Evolutionary conservation across 2,113 vertebrate genomes (phyloP).

Genomic region (Microcebus griseorufus): DNA sequence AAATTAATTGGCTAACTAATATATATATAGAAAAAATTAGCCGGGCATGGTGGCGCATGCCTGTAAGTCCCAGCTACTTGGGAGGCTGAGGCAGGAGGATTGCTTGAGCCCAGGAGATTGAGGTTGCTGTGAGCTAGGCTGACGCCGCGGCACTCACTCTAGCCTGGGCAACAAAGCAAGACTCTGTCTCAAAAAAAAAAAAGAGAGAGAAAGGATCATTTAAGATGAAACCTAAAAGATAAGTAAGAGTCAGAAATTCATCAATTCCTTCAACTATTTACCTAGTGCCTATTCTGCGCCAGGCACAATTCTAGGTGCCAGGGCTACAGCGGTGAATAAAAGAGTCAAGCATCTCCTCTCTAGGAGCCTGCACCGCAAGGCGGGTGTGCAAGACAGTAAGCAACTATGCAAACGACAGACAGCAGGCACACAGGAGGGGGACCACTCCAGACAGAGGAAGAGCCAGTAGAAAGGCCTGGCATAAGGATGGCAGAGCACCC

Average conservation of each 20-base stretch:
- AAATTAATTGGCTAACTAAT: too few relatives aligned
- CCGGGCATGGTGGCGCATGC: too few relatives aligned
- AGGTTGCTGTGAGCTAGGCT: too few relatives aligned
- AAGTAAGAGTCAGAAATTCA: not conserved
- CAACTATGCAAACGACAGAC: accelerated
- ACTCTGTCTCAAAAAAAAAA: too few relatives aligned
- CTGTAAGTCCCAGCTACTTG: too few relatives aligned
- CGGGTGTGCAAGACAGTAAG: not conserved
- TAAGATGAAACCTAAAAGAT: not conserved
- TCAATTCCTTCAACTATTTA: not conserved
- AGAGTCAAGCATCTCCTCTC: not conserved
- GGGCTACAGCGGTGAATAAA: not conserved
- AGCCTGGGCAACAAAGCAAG: too few relatives aligned
- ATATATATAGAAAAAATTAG: too few relatives aligned
- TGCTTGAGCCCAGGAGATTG: too few relatives aligned
- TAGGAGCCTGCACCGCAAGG: not conserved
- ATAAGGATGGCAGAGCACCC: accelerated
- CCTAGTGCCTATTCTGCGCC: not conserved
- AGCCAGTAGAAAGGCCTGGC: not conserved
- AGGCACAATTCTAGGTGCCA: not conserved
- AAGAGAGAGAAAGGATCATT: not conserved
- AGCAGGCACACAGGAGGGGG: accelerated
- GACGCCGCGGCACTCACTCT: too few relatives aligned
- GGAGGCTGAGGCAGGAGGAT: too few relatives aligned
- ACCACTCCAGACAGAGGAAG: not conserved